Evolutionary conservation across 1,140 invertebrate genomes (phyloP).

Genomic region (Heliconius hermathena): DNA sequence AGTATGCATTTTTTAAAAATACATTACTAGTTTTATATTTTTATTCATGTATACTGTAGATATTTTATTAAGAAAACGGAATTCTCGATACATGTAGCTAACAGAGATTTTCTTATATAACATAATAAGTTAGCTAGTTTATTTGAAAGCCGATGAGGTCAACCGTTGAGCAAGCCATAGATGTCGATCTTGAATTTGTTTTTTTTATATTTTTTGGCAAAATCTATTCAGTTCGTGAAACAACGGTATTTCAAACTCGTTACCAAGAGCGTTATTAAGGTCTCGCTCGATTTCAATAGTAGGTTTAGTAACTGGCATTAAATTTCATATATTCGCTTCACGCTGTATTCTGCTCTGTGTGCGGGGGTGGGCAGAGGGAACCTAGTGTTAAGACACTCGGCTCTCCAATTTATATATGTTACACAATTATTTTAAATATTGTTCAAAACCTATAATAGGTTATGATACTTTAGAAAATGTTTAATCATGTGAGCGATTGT

Average conservation of each 20-base stretch:
- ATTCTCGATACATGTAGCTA: no score
- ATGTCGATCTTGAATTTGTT: constrained; percentile 64
- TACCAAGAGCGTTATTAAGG: constrained; percentile 59
- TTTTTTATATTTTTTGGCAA: constrained; percentile 77
- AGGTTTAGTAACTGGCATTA: constrained; percentile 38
- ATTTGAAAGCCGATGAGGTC: constrained; percentile 53
- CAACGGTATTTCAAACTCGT: constrained; percentile 63
- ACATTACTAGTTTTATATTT: no score
- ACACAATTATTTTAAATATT: background rate
- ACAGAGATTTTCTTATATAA: background rate
- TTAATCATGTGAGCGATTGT: constrained; percentile 22
- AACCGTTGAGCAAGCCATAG: constrained; percentile 64
- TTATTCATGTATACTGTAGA: no score
- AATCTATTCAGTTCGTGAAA: constrained; percentile 74
- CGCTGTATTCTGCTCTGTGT: no score
- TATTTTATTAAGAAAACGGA: background rate
- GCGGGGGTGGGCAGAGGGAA: no score
- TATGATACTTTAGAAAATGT: background rate
- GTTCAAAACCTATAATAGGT: background rate
- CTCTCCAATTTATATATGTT: no score
- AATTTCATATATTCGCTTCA: background rate
- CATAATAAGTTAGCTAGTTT: background rate
- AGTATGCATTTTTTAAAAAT: no score
- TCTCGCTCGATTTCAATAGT: constrained; percentile 39
- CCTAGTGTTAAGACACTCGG: no score